Percentiles rank a stretch among this genome's conserved stretches.
Evolutionary conservation across 2,113 vertebrate species (phyloP).

Genomic region (Brachyistius frenatus): DNA sequence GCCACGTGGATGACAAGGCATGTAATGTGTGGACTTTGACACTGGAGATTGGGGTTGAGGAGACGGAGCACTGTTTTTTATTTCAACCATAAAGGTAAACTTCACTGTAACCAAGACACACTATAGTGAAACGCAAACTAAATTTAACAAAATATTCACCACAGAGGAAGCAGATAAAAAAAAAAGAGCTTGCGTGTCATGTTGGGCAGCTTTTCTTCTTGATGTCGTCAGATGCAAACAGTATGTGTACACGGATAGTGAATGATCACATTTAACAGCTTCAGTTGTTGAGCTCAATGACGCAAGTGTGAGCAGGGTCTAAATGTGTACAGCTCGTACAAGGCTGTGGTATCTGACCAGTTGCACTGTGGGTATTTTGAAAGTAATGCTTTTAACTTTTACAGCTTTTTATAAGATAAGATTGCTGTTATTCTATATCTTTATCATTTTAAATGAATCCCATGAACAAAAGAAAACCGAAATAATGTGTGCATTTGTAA

Average conservation of each 20-base stretch:
- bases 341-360: background rate
- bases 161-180: background rate
- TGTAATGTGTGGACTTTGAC: constrained; percentile 11
- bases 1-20: background rate
- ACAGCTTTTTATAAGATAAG: background rate
- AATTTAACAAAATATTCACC: background rate
- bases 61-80: background rate
- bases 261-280: constrained; percentile 7
- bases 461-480: no score
- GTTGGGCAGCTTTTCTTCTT: background rate
- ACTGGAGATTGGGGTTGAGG: background rate
- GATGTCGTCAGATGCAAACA: background rate
- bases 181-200: background rate
- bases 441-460: no score
- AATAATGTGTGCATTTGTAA: no score
- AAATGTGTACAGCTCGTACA: constrained; percentile 9
- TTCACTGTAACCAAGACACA: background rate
- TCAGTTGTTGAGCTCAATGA: constrained; percentile 5
- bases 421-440: background rate
- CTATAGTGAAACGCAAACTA: background rate
- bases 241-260: constrained; percentile 1
- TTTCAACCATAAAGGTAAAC: background rate
- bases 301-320: background rate
- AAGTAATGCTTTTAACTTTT: background rate
- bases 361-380: background rate